phyloP scores from a whole-genome alignment of 2,888 invertebrate genomes.

The Cheilosia variabilis region DNA sequence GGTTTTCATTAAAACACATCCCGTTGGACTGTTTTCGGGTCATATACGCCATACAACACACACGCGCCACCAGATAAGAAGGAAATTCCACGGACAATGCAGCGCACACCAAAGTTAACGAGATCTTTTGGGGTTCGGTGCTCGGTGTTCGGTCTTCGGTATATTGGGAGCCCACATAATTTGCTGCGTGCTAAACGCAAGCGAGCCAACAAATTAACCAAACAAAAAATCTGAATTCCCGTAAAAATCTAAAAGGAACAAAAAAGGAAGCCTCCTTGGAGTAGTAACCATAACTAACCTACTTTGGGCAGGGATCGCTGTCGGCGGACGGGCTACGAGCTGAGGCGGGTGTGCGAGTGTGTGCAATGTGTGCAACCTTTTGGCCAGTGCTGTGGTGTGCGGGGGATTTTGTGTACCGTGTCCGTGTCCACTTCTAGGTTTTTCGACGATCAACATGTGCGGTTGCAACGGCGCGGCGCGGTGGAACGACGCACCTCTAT shows the following conservation, averaged over 20 bases:
- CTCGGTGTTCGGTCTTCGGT: neutral
- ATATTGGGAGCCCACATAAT: conserved; percentile 60
- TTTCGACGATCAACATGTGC: conserved; percentile 53
- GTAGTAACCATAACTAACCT: conserved; percentile 45
- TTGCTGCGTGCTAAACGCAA: conserved; percentile 72
- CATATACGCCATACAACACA: conserved; percentile 33
- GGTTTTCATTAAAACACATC: conserved; percentile 64
- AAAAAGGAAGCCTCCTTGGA: neutral
- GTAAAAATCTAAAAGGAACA: conserved; percentile 19
- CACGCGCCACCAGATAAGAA: conserved; percentile 36
- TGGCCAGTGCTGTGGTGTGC: neutral
- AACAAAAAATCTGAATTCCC: conserved; percentile 45
- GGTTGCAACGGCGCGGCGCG: neutral
- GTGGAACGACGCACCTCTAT: conserved; percentile 56
- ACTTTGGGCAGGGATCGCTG: conserved; percentile 58
- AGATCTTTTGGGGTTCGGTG: conserved; percentile 47
- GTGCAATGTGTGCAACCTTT: conserved; percentile 61
- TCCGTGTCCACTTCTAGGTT: conserved; percentile 50
- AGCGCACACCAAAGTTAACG: conserved; percentile 53
- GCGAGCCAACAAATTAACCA: conserved; percentile 66
- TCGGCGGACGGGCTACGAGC: conserved; percentile 21
- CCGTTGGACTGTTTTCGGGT: conserved; percentile 56
- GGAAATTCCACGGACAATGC: neutral
- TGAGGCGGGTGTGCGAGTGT: neutral
- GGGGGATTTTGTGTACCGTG: conserved; percentile 9